These are phyloP conservation scores for Ips nitidus DNA, from an alignment of 1,140 invertebrate genomes.

Conservation along the genomic window DNA sequence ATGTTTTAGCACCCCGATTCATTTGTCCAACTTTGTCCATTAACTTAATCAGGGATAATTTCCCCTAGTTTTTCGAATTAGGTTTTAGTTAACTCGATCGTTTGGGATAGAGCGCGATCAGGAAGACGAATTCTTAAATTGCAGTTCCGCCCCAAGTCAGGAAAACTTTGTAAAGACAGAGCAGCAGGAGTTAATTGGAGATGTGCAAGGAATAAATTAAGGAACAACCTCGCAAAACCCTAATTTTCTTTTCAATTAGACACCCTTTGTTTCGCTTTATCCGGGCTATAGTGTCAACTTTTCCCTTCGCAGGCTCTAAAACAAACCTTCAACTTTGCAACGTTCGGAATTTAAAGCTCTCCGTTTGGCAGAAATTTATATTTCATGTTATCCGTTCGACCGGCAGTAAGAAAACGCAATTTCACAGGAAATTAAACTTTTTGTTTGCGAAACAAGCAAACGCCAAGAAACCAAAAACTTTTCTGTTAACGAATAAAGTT, in stretches of 20 bases:
- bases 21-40: constrained; percentile 7
- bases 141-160: too few relatives aligned
- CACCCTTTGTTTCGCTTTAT: background rate
- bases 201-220: constrained; percentile 4
- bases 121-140: too few relatives aligned
- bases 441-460: constrained; percentile 27
- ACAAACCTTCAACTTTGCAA: background rate
- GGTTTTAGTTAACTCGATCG: too few relatives aligned
- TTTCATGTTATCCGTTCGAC: constrained; percentile 10
- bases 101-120: too few relatives aligned
- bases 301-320: background rate
- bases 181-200: background rate
- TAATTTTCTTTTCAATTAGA: constrained; percentile 6
- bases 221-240: background rate
- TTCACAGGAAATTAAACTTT: constrained; percentile 21
- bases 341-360: too few relatives aligned
- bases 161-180: too few relatives aligned
- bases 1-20: constrained; percentile 10
- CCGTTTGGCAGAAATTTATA: constrained; percentile 10
- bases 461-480: constrained; percentile 19
- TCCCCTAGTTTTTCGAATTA: background rate
- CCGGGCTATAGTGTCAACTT: too few relatives aligned
- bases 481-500: constrained; percentile 15
- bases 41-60: constrained; percentile 9
- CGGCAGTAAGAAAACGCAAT: constrained; percentile 2